Evolutionary conservation across 2,113 vertebrate genomes (phyloP).

Genomic region (Chlorodrepanis virens): DNA sequence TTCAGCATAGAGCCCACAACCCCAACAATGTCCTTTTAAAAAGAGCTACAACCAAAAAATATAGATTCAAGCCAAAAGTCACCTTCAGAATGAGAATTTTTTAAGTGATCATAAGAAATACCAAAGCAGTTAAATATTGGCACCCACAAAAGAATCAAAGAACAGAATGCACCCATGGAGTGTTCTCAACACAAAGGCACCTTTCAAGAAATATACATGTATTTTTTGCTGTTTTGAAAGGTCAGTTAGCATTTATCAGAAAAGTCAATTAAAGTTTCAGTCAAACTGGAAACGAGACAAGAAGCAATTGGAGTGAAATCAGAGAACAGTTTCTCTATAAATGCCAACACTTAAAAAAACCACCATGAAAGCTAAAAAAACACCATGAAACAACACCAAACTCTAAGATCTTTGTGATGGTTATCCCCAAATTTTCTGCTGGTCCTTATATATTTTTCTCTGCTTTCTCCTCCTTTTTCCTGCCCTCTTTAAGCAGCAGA

Average conservation of each 20-base stretch:
- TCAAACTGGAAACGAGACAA: conserved; percentile 1
- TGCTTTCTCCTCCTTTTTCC: background rate
- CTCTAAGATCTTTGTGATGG: background rate
- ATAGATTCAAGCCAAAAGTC: conserved; percentile 14
- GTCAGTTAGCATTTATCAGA: conserved; percentile 29
- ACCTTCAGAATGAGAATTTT: background rate
- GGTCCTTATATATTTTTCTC: background rate
- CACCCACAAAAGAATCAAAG: background rate
- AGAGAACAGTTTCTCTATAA: conserved; percentile 2
- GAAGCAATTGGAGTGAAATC: background rate
- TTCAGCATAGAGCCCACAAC: background rate
- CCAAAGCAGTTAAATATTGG: conserved; percentile 1
- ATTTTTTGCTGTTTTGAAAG: conserved; percentile 24
- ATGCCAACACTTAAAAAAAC: background rate
- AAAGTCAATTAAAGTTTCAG: conserved; percentile 41
- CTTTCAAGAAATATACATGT: conserved; percentile 24
- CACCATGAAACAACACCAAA: background rate
- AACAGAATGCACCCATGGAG: background rate
- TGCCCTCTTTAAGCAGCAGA: background rate
- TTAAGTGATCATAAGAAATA: conserved; percentile 15
- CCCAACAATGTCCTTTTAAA: background rate
- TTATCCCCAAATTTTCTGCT: background rate
- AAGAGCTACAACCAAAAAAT: background rate
- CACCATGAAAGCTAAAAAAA: background rate
- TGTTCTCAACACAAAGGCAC: conserved; percentile 3